Base-by-base conservation (phyloP, 2,888 invertebrate species). In the Parnassius mnemosyne region DNA sequence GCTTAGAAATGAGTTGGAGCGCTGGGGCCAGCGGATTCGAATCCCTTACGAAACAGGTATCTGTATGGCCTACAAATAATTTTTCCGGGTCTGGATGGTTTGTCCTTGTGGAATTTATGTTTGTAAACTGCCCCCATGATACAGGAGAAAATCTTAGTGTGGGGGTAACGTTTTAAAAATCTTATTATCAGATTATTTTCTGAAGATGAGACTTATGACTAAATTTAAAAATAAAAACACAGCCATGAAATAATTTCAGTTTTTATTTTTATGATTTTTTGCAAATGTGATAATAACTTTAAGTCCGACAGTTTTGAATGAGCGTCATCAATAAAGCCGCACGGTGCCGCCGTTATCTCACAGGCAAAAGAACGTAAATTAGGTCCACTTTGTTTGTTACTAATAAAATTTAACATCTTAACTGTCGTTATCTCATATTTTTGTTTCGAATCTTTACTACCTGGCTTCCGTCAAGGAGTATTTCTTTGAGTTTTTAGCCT, bases 351-450 rank as follows among this genome's bases (percentile, higher is more conserved):
- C 69, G 67, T 76, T 79, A 81, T 79, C 80, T 79, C 68, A 70
- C 69, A 49, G 52, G 34, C 49, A 53, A 49, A 81, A 81, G 77
- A 80, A 82, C 84, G 83, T 91, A 89, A 89, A 89, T 89, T 88
- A 84, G 78, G 72, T 78, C 77, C 83, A 83, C 79, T 85, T 87
- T 85, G 87, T 88, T 85, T 84, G 80, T 80, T 84, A 76, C 82
- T 79, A 88, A 89, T 90, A 90, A 91, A 90, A 88, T 74, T 76
- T 79, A 82, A 91, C 88, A 83, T 87, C 90, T 91, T 83, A 85
- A 89, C 86, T 80, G 72, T 73, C 78, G 82, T 90, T 89, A 90
- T 91, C 90, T 85, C 73, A 81, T 83, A 87, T 85, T 89, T 87
- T 86, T 84, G 86, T 89, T 86, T 84, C 70, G 73, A 74, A 90